phyloP scores from a whole-genome alignment of 2,888 invertebrate species.

The Maniola hyperantus region DNA sequence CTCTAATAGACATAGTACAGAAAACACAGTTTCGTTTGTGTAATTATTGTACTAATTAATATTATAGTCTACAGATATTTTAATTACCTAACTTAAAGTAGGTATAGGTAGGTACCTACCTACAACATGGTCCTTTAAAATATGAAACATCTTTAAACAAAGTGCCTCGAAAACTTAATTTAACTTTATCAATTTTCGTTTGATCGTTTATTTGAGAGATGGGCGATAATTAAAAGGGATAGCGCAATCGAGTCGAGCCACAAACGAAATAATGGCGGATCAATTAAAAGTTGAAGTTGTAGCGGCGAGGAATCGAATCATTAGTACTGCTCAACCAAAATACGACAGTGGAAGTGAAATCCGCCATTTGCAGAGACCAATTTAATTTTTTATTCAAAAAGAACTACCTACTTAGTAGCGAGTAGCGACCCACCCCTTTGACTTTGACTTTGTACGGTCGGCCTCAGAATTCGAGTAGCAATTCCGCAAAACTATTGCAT shows the following conservation, averaged over 20 bases:
- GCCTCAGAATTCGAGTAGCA: too few relatives aligned
- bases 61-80: too few relatives aligned
- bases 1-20: too few relatives aligned
- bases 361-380: background rate
- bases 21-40: too few relatives aligned
- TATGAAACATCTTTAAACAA: constrained; percentile 8
- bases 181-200: constrained; percentile 64
- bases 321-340: constrained; percentile 58
- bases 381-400: too few relatives aligned
- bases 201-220: constrained; percentile 49
- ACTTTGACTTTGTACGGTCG: too few relatives aligned
- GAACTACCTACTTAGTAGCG: too few relatives aligned
- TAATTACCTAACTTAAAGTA: background rate
- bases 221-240: constrained; percentile 73
- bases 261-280: constrained; percentile 72
- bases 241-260: constrained; percentile 61
- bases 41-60: too few relatives aligned
- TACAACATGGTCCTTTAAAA: background rate
- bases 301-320: constrained; percentile 66
- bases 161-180: constrained; percentile 37
- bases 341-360: background rate
- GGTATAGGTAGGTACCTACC: background rate
- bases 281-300: constrained; percentile 73
- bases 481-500: too few relatives aligned
- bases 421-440: too few relatives aligned